Percentiles rank a stretch among this genome's conserved stretches.
Evolutionary conservation across 2,888 invertebrate genomes (phyloP).

Genomic region (Podotricha telesiphe): DNA sequence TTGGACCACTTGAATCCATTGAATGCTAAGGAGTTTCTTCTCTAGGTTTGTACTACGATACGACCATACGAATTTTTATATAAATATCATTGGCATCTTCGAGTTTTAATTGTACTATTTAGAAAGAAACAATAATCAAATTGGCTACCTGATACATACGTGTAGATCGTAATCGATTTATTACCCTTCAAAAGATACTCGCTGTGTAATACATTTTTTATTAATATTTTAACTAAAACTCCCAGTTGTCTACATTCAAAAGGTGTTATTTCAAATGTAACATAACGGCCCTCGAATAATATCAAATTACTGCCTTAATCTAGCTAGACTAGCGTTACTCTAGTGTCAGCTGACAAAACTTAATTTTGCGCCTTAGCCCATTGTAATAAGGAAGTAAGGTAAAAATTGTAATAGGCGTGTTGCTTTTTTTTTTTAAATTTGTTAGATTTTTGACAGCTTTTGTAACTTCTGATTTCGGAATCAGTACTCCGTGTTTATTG

Average conservation of each 20-base stretch:
- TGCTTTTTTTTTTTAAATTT: conserved; percentile 7
- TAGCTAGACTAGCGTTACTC: conserved; percentile 43
- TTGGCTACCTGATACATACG: neutral
- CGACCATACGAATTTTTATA: too few relatives aligned
- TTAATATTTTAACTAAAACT: conserved; percentile 20
- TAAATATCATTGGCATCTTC: too few relatives aligned
- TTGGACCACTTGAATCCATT: too few relatives aligned
- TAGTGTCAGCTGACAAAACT: neutral
- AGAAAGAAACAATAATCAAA: too few relatives aligned
- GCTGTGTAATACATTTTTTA: neutral
- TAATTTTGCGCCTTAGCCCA: conserved; percentile 31
- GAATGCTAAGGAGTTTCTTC: too few relatives aligned
- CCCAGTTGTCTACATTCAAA: conserved; percentile 64
- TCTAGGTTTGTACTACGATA: too few relatives aligned
- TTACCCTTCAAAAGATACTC: neutral
- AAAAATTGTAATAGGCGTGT: conserved; percentile 12
- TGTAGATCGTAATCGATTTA: neutral
- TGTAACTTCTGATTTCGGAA: conserved; percentile 15
- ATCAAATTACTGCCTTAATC: conserved; percentile 66
- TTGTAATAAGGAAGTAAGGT: conserved; percentile 12
- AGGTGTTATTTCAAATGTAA: conserved; percentile 58
- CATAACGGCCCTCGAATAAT: conserved; percentile 64
- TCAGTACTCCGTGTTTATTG: conserved; percentile 17
- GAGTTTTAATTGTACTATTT: too few relatives aligned
- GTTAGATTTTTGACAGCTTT: conserved; percentile 28